These are phyloP conservation scores for Archips crataeganus DNA, from an alignment of 2,888 invertebrate species.

Conservation along the genomic window DNA sequence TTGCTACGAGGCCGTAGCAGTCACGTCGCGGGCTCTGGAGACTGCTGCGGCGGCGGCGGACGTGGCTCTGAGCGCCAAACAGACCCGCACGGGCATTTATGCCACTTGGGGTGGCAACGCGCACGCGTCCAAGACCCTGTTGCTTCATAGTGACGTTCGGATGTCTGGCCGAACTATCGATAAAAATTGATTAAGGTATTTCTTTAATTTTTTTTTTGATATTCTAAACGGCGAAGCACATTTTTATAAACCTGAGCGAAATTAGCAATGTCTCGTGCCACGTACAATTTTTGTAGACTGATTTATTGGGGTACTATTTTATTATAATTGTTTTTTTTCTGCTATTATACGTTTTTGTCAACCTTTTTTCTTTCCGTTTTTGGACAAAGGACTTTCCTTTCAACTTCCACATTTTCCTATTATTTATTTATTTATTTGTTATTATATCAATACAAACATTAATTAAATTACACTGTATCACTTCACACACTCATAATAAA, in stretches of 20 bases:
- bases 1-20: conserved; percentile 58
- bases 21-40: conserved; percentile 52
- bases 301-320: too few relatives aligned
- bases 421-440: too few relatives aligned
- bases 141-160: conserved; percentile 71
- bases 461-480: too few relatives aligned
- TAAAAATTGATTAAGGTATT: conserved; percentile 20
- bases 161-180: conserved; percentile 54
- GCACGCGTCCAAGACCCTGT: conserved; percentile 85
- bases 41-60: conserved; percentile 64
- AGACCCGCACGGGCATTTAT: conserved; percentile 70
- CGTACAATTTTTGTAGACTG: too few relatives aligned
- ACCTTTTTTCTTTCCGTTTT: too few relatives aligned
- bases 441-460: too few relatives aligned
- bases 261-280: neutral
- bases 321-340: too few relatives aligned
- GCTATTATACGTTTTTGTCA: too few relatives aligned
- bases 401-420: too few relatives aligned
- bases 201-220: neutral
- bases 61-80: conserved; percentile 69
- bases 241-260: neutral
- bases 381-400: too few relatives aligned
- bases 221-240: neutral
- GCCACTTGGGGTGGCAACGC: conserved; percentile 71
- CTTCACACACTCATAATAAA: too few relatives aligned